phyloP scores from a whole-genome alignment of 2,888 invertebrate species.

The Drosophila siamana region DNA sequence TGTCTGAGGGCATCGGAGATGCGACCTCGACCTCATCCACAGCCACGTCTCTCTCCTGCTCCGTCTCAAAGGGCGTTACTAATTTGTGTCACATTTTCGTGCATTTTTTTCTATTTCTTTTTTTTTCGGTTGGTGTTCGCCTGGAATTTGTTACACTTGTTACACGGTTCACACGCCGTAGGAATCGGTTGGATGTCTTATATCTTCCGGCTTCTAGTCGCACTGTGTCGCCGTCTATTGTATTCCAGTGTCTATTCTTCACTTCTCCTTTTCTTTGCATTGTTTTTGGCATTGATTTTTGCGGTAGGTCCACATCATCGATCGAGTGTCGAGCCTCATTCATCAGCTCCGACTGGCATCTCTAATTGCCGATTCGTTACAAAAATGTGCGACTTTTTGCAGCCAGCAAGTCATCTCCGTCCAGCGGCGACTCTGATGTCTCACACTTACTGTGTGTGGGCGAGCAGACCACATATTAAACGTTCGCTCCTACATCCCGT shows the following conservation, averaged over 20 bases:
- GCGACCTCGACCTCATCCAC: slow-evolving; percentile 5
- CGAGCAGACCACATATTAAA: slow-evolving; percentile 37
- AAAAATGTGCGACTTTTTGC: slow-evolving; percentile 70
- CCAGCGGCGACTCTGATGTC: slow-evolving; percentile 19
- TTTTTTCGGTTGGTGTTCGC: too few species aligned
- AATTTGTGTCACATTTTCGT: slow-evolving; percentile 81
- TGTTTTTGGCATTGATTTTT: slow-evolving; percentile 68
- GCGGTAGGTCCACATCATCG: slow-evolving; percentile 78
- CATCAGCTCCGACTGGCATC: slow-evolving; percentile 64
- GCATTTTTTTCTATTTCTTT: too few species aligned
- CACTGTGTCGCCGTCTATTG: slow-evolving; percentile 23
- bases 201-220: slow-evolving; percentile 63
- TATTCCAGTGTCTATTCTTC: slow-evolving; percentile 16
- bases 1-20: slow-evolving; percentile 47
- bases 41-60: background rate
- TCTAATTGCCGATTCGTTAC: slow-evolving; percentile 77
- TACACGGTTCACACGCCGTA: slow-evolving; percentile 78
- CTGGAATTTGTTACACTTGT: slow-evolving; percentile 74
- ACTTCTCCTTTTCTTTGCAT: slow-evolving; percentile 4
- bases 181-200: slow-evolving; percentile 15
- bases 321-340: slow-evolving; percentile 62
- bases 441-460: slow-evolving; percentile 43
- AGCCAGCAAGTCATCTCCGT: slow-evolving; percentile 32
- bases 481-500: slow-evolving; percentile 5
- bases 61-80: slow-evolving; percentile 71